Base-by-base conservation (phyloP, 2,888 invertebrate genomes). In the Erynnis tages region DNA sequence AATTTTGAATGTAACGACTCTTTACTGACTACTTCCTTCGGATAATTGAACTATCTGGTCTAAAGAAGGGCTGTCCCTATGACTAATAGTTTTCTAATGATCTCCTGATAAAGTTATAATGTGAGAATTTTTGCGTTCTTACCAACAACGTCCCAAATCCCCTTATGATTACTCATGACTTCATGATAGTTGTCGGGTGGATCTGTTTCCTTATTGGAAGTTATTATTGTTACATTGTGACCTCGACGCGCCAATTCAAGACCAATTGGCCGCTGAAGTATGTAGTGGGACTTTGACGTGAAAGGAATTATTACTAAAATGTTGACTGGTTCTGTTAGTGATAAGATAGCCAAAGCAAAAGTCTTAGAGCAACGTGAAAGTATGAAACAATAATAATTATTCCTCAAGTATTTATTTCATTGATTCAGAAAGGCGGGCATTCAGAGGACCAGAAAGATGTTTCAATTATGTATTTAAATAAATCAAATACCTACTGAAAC, bases 221-320 rank as follows among this genome's bases (percentile, higher is more conserved):
- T 79, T 10, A 91, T 82, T 1, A 89, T 80, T 0, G 89, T 89
- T 0, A 91, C 84, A 58, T 90, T 83, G 57, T 91, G 91, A 0
- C 90, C 90, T 40, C 84, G 73, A 14, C 68, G 62, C 2, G 89
- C 90, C 35, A 91, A 63, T 55, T 86, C 89, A 35, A 87, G 61
- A 2, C 89, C 82, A 17, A 91, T 76, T 0, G 82, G 77, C 57
- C 77, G 77, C 37, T 89, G 66, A 65, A 82, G 67, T 48, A 87
- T 79, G 53, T 79, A 75, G 62, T 91, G 91, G 23, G 90, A 90
- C 53, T 73, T 83, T 1, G 83, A 82, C 1, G 87, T 82, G 59
- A 90, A 85, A 1, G 90, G 90, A 34, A 83, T 66, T 4, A 86
- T 70, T 35, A 79, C 82, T 11, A 91, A 67, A 59, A 91, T 89